Base-by-base conservation (phyloP, 1,140 invertebrate species). In the Brachionus rubens region DNA sequence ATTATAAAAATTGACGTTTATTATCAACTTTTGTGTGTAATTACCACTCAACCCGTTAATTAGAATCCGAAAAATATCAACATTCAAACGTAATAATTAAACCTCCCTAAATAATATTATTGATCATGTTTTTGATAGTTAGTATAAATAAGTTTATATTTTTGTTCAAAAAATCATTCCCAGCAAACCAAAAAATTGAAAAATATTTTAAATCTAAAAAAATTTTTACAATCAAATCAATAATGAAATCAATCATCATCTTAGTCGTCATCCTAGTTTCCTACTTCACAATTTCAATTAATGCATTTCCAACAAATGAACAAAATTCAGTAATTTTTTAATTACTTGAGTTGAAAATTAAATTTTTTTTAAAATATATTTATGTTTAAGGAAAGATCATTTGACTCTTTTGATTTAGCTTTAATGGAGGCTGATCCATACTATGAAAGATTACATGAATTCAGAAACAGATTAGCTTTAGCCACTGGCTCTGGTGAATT, bases 341-440 rank as follows among this genome's bases (percentile, higher is more conserved):
- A 24, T 21, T 24, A 26, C 21, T 21, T 21, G 9, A 24, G 3
- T 7, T 26, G 24, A 0, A 9, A 1, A 21, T 24, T 10, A 16
- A 40, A 0, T 7, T 40, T 59, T 36, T 36, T 36, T 36, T 5
- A 36, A 36, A 59, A 36, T 36, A n/a, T 40, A 40, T 36, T 36
- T 59, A 33, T 36, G 30, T 36, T 40, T 16, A 19, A 65, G 59
- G 36, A 65, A 43, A 65, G 40, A 26, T 43, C 59, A 2, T 24
- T 65, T 43, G 59, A 65, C 16, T 14, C 36, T 26, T 65, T 24
- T 65, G 59, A 65, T 65, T 30, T 65, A 41, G 40, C 59, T 9
- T 24, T 65, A 21, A 43, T 65, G 33, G 59, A 65, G 9, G 26
- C 59, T 9, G 59, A 65, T 43, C 59, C 59, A 40, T 43, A 26